Evolutionary conservation across 2,888 invertebrate species (phyloP), one percentile per base, ranked within the genome.

Genomic region (Lycaena phlaeas): DNA sequence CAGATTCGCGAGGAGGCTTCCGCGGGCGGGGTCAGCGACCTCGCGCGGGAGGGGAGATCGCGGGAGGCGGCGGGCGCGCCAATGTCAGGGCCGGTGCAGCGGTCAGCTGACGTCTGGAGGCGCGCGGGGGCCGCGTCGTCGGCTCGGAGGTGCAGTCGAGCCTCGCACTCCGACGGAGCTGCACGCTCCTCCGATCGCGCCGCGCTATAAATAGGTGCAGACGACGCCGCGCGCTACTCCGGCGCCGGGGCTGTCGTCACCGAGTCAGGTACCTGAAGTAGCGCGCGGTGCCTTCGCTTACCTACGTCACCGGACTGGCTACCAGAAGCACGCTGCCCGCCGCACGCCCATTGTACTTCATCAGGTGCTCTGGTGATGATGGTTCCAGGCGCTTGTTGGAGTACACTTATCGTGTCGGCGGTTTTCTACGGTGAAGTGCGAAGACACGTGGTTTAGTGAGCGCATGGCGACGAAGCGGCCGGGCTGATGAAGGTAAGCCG

Each of bases 261-360:
- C 71, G 79, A 95, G 95, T 95, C 95, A 96, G 95, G 95, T 96
- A 96, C 95, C 95, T 94, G 95, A 95, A 95, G 95, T 96, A 96
- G 95, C 95, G 95, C 95, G 95, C 95, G 95, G 86, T 85, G 92
- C 88, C 88, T 77, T 79, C 76, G 73, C 79, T 47, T 52, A 42
- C 46, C 50, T 43, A 49, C 50, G 15, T 36, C 49, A 42, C 37
- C 48, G 38, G 12, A 44, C 43, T 44, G 49, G 41, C 42, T 41
- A 46, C 56, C 61, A 38, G 45, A 45, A 37, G 34, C 36, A 42
- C 29, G 30, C 44, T 65, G 67, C 79, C 87, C 90, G 92, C 92
- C 92, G 91, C 92, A 94, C 94, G 94, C 93, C 93, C 92, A 95
- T 95, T 96, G 95, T 96, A 96, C 95, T 96, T 95, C 95, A 95